A percentile compares a stretch with the other conserved stretches of the same genome.
Evolutionary conservation across 2,797 vertebrate genomes (phyloP).

Genomic region (Hylomyscus alleni): DNA sequence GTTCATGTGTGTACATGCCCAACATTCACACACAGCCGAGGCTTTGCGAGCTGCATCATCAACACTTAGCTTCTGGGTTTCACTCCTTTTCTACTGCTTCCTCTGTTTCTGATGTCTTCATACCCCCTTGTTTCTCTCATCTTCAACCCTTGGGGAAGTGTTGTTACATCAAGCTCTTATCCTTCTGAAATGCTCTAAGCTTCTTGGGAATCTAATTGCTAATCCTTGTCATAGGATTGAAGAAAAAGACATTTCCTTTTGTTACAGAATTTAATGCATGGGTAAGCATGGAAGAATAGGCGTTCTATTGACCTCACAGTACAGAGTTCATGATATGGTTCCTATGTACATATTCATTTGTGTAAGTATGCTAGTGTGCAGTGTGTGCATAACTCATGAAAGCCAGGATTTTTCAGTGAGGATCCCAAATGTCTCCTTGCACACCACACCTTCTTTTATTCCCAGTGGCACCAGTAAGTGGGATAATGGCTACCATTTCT

Average conservation of each 20-base stretch:
- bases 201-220: conserved; percentile 23
- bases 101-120: background rate
- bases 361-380: background rate
- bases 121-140: background rate
- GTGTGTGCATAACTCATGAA: background rate
- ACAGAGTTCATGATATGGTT: background rate
- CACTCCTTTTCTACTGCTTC: background rate
- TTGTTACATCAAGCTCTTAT: conserved; percentile 1
- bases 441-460: background rate
- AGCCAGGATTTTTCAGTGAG: background rate
- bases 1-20: conserved; percentile 67
- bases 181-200: background rate
- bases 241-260: background rate
- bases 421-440: background rate
- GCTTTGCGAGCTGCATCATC: background rate
- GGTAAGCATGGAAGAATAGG: background rate
- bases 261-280: background rate
- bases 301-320: background rate
- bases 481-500: background rate
- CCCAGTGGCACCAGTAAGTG: background rate
- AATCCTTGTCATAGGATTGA: background rate
- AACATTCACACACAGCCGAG: conserved; percentile 48
- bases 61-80: background rate
- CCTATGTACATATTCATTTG: background rate
- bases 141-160: background rate